A percentile compares a stretch with the other conserved stretches of the same genome.
phyloP scores from a whole-genome alignment of 2,113 vertebrate species.

The cattle (Bos taurus) region ARS-UCD2.0 NC_037333.1:2177501-2178000 shows the following conservation, averaged over 20 bases:
- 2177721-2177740: neutral
- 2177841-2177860: neutral
- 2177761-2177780: neutral
- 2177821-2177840: neutral
- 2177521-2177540: neutral
- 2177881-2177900: neutral
- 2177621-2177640: neutral
- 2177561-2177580: neutral
- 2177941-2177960: neutral
- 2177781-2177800: neutral
- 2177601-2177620: neutral
- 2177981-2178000: neutral
- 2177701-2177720: neutral
- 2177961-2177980: neutral
- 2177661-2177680: neutral
- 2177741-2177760: rapidly evolving
- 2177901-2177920: neutral
- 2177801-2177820: neutral
- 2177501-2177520: neutral
- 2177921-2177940: neutral
- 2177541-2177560: neutral
- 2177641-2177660: neutral
- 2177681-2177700: neutral
- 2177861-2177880: neutral
- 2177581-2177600: neutral